A percentile compares a stretch with the other conserved stretches of the same genome.
Conservation (phyloP, 2,797 vertebrate genomes). For the Megaceryle alcyon region DNA sequence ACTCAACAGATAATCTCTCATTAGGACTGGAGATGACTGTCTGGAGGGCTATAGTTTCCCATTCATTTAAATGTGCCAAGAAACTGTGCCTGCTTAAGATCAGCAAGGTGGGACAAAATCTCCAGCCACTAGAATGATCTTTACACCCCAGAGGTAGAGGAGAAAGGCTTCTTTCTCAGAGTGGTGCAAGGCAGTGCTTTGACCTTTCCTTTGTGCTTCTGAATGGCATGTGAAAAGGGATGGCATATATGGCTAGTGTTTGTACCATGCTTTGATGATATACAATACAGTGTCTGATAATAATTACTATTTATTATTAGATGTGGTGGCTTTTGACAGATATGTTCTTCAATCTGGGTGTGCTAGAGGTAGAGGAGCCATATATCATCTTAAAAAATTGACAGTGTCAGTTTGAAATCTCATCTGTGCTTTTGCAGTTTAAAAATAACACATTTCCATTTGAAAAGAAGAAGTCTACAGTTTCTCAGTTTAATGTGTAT, state of each 20-base stretch:
- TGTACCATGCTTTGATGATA: not conserved
- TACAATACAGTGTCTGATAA: not conserved
- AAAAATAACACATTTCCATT: conserved; percentile 42
- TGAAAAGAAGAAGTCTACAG: conserved; percentile 29
- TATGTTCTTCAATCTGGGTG: not conserved
- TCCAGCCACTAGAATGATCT: not conserved
- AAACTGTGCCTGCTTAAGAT: not conserved
- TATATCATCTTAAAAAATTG: conserved; percentile 5
- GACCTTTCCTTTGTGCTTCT: not conserved
- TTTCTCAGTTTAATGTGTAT: conserved; percentile 29
- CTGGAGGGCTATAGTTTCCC: not conserved
- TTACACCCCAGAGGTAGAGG: not conserved
- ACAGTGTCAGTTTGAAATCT: conserved; percentile 19
- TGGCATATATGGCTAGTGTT: not conserved
- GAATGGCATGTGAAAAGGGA: not conserved
- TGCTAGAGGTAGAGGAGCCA: not conserved
- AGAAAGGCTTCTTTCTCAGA: not conserved
- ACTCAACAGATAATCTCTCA: not conserved
- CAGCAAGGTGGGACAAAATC: not conserved
- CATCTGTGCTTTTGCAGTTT: conserved; percentile 12
- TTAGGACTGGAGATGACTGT: conserved; percentile 1
- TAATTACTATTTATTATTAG: conserved; percentile 22
- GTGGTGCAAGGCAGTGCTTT: not conserved
- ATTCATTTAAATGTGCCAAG: not conserved
- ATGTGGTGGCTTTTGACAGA: not conserved